Evolutionary conservation across 2,888 invertebrate species (phyloP).

Genomic region (Megalurothrips usitatus): DNA sequence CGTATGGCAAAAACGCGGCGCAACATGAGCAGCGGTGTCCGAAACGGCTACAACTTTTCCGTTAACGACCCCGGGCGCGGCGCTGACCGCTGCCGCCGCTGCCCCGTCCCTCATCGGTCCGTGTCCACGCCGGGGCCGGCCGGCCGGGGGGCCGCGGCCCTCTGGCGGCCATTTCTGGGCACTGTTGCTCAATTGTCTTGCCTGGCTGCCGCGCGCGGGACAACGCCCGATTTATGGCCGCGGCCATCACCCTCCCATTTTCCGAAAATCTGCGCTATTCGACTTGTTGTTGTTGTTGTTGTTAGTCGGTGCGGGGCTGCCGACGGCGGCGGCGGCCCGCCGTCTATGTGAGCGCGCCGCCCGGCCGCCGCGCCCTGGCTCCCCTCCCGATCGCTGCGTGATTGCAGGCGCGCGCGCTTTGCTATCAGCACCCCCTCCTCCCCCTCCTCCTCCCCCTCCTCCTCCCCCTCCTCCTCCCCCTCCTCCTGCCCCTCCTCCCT

Average conservation of each 20-base stretch:
- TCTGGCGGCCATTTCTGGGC: neutral
- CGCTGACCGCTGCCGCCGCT: neutral
- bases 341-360: neutral
- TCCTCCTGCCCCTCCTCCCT: too few species aligned
- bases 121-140: too few species aligned
- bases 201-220: neutral
- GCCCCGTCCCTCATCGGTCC: too few species aligned
- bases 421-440: neutral
- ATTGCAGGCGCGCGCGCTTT: too few species aligned
- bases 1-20: neutral
- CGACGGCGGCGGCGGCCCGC: neutral
- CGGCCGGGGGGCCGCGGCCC: neutral
- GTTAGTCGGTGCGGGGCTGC: too few species aligned
- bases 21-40: neutral
- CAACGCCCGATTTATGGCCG: constrained; percentile 13
- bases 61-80: neutral
- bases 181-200: constrained; percentile 25
- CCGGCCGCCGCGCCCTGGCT: neutral
- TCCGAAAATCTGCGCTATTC: constrained; percentile 12
- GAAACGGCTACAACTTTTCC: neutral
- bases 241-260: neutral
- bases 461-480: too few species aligned
- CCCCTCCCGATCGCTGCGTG: neutral
- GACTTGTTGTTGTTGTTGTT: neutral
- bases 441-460: neutral